Conservation (phyloP, 2,797 vertebrate species). For the Pelobates cultripes region DNA sequence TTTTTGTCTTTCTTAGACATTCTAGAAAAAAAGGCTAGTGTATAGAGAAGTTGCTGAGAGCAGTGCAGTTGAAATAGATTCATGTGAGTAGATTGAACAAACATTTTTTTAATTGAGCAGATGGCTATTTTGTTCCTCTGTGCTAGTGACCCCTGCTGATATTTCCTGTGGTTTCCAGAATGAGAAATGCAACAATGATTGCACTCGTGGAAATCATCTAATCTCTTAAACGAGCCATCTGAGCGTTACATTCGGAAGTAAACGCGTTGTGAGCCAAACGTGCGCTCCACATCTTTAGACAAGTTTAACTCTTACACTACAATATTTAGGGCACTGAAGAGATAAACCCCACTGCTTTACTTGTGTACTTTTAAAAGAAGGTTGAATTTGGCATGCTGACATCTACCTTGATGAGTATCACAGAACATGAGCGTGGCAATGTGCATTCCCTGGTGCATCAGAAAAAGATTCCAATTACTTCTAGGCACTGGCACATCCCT, state of each 20-base stretch:
- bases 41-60: not conserved
- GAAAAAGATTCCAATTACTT: conserved; percentile 21
- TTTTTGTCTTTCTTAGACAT: not conserved
- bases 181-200: not conserved
- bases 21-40: conserved; percentile 4
- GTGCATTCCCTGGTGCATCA: conserved; percentile 29
- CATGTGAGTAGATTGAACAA: conserved; percentile 12
- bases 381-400: not conserved
- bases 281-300: not conserved
- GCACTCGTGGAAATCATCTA: conserved; percentile 11
- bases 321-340: not conserved
- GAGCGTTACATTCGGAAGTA: not conserved
- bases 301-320: not conserved
- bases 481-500: not conserved
- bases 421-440: conserved; percentile 5
- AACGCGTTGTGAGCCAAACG: not conserved
- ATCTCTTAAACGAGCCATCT: conserved; percentile 16
- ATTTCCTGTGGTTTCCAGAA: conserved; percentile 1
- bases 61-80: not conserved
- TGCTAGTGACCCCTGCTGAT: conserved; percentile 16
- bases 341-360: not conserved
- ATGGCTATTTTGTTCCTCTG: conserved; percentile 9
- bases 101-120: conserved; percentile 37
- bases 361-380: not conserved
- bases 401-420: conserved; percentile 15